Conservation (phyloP, 2,888 invertebrate species). For the Heliconius ismenius region DNA sequence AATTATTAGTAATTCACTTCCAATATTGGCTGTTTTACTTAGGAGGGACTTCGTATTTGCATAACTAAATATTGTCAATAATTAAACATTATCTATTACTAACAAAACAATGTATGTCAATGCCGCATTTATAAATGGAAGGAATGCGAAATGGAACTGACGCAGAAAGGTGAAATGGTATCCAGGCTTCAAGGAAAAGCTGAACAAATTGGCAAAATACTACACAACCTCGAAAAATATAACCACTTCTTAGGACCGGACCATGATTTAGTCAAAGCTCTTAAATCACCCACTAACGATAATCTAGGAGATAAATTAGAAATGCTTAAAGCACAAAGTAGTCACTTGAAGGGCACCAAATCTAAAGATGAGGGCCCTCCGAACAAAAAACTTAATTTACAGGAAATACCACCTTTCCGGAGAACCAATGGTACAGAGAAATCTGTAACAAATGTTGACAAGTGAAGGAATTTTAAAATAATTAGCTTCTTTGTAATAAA, state of each 20-base stretch:
- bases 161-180: slow-evolving; percentile 98
- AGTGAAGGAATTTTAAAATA: slow-evolving; percentile 17
- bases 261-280: slow-evolving; percentile 79
- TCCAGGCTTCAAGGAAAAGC: slow-evolving; percentile 97
- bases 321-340: slow-evolving; percentile 67
- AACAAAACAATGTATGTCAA: slow-evolving; percentile 74
- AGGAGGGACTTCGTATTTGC: slow-evolving; percentile 20
- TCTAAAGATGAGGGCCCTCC: slow-evolving; percentile 81
- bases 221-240: slow-evolving; percentile 94
- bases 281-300: slow-evolving; percentile 75
- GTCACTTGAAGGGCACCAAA: slow-evolving; percentile 72
- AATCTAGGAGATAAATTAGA: slow-evolving; percentile 70
- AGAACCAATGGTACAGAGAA: slow-evolving; percentile 64
- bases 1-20: background rate
- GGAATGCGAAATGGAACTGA: slow-evolving; percentile 97
- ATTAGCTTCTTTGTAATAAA: background rate
- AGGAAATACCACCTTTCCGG: slow-evolving; percentile 80
- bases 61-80: background rate
- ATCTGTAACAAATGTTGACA: slow-evolving; percentile 50
- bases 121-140: slow-evolving; percentile 79
- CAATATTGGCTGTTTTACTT: background rate
- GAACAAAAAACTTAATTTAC: slow-evolving; percentile 77
- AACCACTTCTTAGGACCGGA: slow-evolving; percentile 86
- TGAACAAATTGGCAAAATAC: slow-evolving; percentile 95
- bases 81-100: slow-evolving; percentile 52